These are phyloP conservation scores for Hyperopisus bebe DNA, from an alignment of 2,113 vertebrate genomes.

Conservation along the genomic window DNA sequence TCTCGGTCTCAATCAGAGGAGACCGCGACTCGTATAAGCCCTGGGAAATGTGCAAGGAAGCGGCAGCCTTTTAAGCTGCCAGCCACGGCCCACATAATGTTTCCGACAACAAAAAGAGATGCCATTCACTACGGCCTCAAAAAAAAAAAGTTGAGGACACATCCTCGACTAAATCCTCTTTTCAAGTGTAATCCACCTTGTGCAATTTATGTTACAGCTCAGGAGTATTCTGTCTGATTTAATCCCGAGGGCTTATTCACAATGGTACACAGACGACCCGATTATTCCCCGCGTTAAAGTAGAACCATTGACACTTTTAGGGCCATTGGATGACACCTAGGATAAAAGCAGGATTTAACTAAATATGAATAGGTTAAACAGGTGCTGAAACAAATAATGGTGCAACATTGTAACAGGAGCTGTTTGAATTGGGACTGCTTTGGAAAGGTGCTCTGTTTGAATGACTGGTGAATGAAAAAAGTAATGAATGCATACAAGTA, in stretches of 20 bases:
- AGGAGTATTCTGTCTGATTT: slow-evolving; percentile 96
- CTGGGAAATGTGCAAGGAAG: slow-evolving; percentile 99
- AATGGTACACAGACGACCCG: slow-evolving; percentile 75
- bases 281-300: slow-evolving; percentile 86
- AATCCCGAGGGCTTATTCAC: slow-evolving; percentile 84
- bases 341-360: slow-evolving; percentile 77
- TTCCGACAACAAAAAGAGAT: slow-evolving; percentile 72
- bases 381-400: slow-evolving; percentile 77
- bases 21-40: slow-evolving; percentile 86
- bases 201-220: slow-evolving; percentile 89
- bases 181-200: slow-evolving; percentile 96
- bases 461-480: slow-evolving; percentile 51
- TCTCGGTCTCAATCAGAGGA: slow-evolving; percentile 73
- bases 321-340: slow-evolving; percentile 87
- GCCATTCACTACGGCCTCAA: slow-evolving; percentile 83
- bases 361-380: slow-evolving; percentile 75
- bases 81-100: slow-evolving; percentile 92
- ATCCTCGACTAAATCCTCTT: slow-evolving; percentile 99
- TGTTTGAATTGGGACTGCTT: slow-evolving; percentile 66
- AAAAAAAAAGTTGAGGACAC: slow-evolving; percentile 83
- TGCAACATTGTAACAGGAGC: slow-evolving; percentile 75
- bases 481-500: slow-evolving; percentile 53
- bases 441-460: slow-evolving; percentile 64
- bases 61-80: slow-evolving; percentile 82
- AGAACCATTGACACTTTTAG: slow-evolving; percentile 74